These are phyloP conservation scores for Rhizoglyphus robini DNA, from an alignment of 1,140 invertebrate genomes.

Conservation along the genomic window DNA sequence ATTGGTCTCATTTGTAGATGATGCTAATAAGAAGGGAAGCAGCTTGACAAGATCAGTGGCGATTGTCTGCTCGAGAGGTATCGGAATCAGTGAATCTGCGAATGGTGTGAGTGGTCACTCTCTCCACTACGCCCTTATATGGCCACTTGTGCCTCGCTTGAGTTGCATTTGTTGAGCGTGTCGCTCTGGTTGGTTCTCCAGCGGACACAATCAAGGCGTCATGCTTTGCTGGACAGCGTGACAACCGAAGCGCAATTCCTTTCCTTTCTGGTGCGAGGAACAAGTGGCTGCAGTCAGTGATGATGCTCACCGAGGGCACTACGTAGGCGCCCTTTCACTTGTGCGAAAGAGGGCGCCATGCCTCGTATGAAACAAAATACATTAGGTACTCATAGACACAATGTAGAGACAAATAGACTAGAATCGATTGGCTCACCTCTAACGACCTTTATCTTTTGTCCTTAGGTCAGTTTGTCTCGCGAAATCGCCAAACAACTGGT, in stretches of 20 bases:
- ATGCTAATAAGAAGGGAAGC: too few relatives aligned
- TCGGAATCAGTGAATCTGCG: too few relatives aligned
- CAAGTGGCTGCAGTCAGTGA: background rate
- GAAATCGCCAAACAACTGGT: slow-evolving; percentile 20
- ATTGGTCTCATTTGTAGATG: too few relatives aligned
- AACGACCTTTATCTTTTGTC: background rate
- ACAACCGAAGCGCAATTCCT: slow-evolving; percentile 14
- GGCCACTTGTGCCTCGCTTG: background rate
- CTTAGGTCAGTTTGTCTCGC: slow-evolving; percentile 9
- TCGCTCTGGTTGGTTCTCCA: background rate
- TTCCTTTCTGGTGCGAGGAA: background rate
- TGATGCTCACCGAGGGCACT: background rate
- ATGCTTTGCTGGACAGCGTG: slow-evolving; percentile 10
- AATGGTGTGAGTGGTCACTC: slow-evolving; percentile 8
- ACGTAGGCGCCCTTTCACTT: background rate
- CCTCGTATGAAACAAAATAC: too few relatives aligned
- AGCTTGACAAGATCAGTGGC: too few relatives aligned
- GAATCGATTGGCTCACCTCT: background rate
- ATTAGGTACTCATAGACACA: too few relatives aligned
- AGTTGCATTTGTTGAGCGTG: slow-evolving; percentile 5
- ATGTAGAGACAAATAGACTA: background rate
- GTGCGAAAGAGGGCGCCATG: too few relatives aligned
- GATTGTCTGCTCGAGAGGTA: too few relatives aligned
- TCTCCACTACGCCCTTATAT: background rate
- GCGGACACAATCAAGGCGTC: background rate